A percentile compares a stretch with the other conserved stretches of the same genome.
Evolutionary conservation across 2,888 invertebrate genomes (phyloP).

Genomic region (Luperina nickerlii): DNA sequence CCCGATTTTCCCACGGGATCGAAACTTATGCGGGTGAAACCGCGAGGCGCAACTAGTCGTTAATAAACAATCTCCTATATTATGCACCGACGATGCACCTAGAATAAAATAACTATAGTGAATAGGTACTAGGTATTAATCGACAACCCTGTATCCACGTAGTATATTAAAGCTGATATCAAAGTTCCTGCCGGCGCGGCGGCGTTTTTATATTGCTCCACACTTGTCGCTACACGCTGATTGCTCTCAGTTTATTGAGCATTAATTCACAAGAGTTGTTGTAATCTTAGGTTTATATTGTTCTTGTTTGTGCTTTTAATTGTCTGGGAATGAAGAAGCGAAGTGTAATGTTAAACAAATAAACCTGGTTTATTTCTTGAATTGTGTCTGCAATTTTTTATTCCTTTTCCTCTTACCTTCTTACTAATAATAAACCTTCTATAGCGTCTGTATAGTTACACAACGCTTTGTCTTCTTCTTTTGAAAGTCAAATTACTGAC

Average conservation of each 20-base stretch:
- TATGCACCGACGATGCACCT: not conserved
- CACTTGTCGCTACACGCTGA: conserved; percentile 43
- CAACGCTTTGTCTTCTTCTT: no score
- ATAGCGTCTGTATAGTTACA: no score
- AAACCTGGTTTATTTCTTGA: conserved; percentile 1
- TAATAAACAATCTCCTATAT: no score
- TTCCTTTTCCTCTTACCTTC: no score
- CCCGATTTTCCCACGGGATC: no score
- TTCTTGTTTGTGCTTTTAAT: conserved; percentile 37
- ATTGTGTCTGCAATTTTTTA: not conserved
- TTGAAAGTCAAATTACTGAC: no score
- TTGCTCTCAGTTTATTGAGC: conserved; percentile 49
- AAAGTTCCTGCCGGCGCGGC: conserved; percentile 27
- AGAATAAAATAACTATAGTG: not conserved
- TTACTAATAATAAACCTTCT: no score
- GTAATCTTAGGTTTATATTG: conserved; percentile 26
- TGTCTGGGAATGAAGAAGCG: conserved; percentile 29
- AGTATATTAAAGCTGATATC: conserved; percentile 42
- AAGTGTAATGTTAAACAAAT: conserved; percentile 3
- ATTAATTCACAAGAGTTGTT: conserved; percentile 31
- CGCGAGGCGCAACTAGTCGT: no score
- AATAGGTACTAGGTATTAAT: not conserved
- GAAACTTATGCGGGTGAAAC: no score
- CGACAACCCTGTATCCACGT: conserved; percentile 41
- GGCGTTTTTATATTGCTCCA: conserved; percentile 47